Percentiles rank a stretch among this genome's conserved stretches.
Conservation (phyloP, 2,113 vertebrate species). For the Nymphicus hollandicus region DNA sequence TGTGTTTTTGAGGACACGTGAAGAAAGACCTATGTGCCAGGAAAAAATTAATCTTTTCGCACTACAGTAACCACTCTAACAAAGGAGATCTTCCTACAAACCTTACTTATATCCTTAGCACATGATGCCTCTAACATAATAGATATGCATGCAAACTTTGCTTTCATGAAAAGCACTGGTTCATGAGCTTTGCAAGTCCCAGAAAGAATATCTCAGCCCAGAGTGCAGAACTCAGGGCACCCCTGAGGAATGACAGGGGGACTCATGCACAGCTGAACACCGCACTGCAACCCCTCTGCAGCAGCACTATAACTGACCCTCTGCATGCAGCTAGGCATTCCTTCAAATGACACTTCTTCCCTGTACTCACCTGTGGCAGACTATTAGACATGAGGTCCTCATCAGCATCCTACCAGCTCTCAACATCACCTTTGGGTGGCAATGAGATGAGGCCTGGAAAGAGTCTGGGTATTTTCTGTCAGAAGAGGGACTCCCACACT, state of each 20-base stretch:
- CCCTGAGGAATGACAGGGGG: background rate
- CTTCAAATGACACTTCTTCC: background rate
- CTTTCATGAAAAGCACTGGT: background rate
- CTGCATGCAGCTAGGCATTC: background rate
- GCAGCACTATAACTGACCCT: background rate
- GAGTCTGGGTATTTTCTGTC: background rate
- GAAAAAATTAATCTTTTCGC: background rate
- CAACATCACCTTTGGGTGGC: too few relatives aligned
- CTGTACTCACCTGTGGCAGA: background rate
- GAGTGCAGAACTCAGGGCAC: background rate
- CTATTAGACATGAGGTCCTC: background rate
- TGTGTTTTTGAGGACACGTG: background rate
- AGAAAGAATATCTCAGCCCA: background rate
- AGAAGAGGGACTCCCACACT: background rate
- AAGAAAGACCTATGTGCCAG: background rate
- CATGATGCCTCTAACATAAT: background rate
- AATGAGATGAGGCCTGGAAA: background rate
- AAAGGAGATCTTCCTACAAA: background rate
- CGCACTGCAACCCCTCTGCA: background rate
- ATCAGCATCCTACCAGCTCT: background rate
- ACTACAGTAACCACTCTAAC: background rate
- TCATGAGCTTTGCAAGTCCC: background rate
- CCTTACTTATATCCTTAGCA: background rate
- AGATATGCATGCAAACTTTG: background rate
- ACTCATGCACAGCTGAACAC: fast-evolving